These are phyloP conservation scores for Lepidostoma basale DNA, from an alignment of 1,140 invertebrate genomes.

Conservation along the genomic window DNA sequence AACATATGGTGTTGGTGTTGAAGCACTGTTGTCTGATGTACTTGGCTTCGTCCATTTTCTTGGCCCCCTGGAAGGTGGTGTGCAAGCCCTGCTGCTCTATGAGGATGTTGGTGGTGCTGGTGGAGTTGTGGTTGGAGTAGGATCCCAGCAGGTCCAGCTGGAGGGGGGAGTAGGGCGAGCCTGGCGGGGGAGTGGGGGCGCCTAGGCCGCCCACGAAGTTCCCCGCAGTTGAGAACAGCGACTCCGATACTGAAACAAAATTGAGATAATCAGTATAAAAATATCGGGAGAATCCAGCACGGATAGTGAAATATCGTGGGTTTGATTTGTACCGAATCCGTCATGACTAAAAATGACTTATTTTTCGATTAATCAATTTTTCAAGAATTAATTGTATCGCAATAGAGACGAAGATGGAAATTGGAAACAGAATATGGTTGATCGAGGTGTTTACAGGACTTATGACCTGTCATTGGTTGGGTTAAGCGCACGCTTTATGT, in stretches of 20 bases:
- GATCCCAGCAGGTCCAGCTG: constrained; percentile 65
- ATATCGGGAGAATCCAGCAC: too few relatives aligned
- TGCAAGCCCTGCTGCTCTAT: constrained; percentile 36
- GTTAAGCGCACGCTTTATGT: too few relatives aligned
- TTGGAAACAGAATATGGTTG: too few relatives aligned
- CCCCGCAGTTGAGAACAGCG: constrained; percentile 66
- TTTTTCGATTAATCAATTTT: too few relatives aligned
- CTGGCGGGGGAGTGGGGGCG: constrained; percentile 69
- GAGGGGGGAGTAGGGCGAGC: constrained; percentile 73
- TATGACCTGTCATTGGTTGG: too few relatives aligned
- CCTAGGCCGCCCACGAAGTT: constrained; percentile 66
- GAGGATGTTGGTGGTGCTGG: constrained; percentile 31
- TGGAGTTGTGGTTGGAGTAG: constrained; percentile 50
- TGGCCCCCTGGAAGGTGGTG: constrained; percentile 20
- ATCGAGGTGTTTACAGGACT: too few relatives aligned
- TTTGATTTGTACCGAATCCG: too few relatives aligned
- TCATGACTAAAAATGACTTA: too few relatives aligned
- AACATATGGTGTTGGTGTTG: constrained; percentile 18
- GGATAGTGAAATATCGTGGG: too few relatives aligned
- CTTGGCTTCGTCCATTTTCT: constrained; percentile 31
- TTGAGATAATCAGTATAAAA: neutral
- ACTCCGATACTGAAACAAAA: constrained; percentile 66
- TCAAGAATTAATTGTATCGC: too few relatives aligned
- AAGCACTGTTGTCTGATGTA: constrained; percentile 32
- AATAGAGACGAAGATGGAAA: too few relatives aligned